These are phyloP conservation scores for Acanthacorydalis orientalis DNA, from an alignment of 2,888 invertebrate genomes.

Conservation along the genomic window DNA sequence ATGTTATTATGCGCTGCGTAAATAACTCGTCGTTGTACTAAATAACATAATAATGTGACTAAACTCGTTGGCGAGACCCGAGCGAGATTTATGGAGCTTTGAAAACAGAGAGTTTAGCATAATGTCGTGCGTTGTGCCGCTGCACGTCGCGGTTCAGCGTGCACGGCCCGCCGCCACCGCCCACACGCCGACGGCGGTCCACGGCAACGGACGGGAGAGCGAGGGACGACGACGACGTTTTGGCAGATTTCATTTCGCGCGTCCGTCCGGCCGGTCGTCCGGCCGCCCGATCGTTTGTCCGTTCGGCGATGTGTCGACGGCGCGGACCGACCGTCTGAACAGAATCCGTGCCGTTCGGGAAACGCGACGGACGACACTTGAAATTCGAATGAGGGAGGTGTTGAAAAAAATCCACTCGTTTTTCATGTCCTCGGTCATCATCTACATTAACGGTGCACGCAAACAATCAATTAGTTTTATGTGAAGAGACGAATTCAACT, in stretches of 20 bases:
- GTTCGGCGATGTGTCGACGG: too few relatives aligned
- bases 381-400: too few relatives aligned
- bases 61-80: conserved; percentile 14
- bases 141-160: conserved; percentile 9
- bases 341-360: too few relatives aligned
- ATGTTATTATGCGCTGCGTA: conserved; percentile 21
- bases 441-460: too few relatives aligned
- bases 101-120: conserved; percentile 15
- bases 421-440: too few relatives aligned
- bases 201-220: not conserved
- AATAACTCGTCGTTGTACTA: conserved; percentile 22
- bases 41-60: conserved; percentile 25
- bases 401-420: too few relatives aligned
- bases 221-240: conserved; percentile 4
- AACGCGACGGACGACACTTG: too few relatives aligned
- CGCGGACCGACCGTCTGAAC: too few relatives aligned
- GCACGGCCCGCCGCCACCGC: not conserved
- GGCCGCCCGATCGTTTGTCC: too few relatives aligned
- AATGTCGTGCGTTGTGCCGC: conserved; percentile 8
- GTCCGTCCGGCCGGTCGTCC: too few relatives aligned
- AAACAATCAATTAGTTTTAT: too few relatives aligned
- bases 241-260: conserved; percentile 1
- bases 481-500: too few relatives aligned
- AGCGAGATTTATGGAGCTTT: conserved; percentile 22
- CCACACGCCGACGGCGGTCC: not conserved